Evolutionary conservation across 1,140 invertebrate species (phyloP), one percentile per base, ranked within the genome.

Genomic region (Bactericera cockerelli): DNA sequence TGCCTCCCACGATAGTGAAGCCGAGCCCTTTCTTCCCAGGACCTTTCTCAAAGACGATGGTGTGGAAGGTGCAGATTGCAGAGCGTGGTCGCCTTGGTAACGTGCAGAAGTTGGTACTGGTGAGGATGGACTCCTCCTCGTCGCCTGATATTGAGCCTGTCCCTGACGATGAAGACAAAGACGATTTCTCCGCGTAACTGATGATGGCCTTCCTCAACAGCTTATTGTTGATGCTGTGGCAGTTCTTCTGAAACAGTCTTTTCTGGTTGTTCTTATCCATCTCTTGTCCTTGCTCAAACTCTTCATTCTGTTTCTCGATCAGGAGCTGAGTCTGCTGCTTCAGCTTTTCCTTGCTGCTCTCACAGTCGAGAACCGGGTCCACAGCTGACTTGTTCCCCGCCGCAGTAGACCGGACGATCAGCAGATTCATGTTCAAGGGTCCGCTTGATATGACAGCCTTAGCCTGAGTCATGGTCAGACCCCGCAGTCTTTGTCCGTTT

Each of bases 1-100:
- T 76, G 1, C 84, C 84, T 0, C 91, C 92, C 0, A 94, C 91
- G 62, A 94, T 90, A 31, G 87, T 92, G 67, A 94, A 94, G 1
- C 91, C 90, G 19, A 95, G 74, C 0, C 86, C 86, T 69, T 89
- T 91, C 66, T 86, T 87, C 1, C 85, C 85, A 2, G 79, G 78
- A 1, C 89, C 89, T 69, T 92, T 93, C 66, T 87, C 79, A 26
- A 65, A 86, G 0, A 85, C 79, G 1, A 89, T 82, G 0, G 81
- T 86, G 64, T 84, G 76, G 62, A 86, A 86, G 0, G 80, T 80
- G 26, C 81, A 82, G 10, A 81, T 72, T 0, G 79, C 76, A 3
- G 76, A 83, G 42, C 79, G 71, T 0, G 82, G 82, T 66, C 80
- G 74, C 61, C 82, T 71, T 1, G 82, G 82, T 13, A 86, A 67